Percentiles rank a stretch among this genome's conserved stretches.
Evolutionary conservation across 2,113 vertebrate species (phyloP).

Genomic region (Rhynchomys soricoides): DNA sequence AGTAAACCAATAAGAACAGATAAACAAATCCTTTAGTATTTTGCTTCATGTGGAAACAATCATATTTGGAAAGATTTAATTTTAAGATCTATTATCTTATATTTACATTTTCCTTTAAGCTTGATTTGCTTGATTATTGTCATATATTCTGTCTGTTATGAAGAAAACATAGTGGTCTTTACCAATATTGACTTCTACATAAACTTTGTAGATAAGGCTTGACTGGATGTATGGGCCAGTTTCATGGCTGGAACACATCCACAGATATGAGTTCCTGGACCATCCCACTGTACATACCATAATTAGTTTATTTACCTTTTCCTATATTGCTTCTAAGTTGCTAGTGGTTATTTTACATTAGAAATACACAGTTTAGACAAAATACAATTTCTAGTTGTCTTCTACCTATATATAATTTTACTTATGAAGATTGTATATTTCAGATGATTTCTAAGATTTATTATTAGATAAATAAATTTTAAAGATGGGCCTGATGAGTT

Average conservation of each 20-base stretch:
- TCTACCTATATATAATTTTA: background rate
- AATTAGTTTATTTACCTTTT: background rate
- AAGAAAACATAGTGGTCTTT: background rate
- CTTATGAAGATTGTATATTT: background rate
- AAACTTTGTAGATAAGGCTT: background rate
- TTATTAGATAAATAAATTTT: background rate
- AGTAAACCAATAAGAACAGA: background rate
- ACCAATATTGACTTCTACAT: background rate
- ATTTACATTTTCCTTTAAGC: background rate
- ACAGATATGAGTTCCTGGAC: fast-evolving
- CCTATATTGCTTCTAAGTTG: background rate
- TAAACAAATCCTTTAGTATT: background rate
- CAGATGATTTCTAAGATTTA: background rate
- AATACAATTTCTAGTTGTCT: background rate
- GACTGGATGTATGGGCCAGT: no score
- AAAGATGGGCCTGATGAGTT: background rate
- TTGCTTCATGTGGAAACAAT: background rate
- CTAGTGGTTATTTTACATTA: no score
- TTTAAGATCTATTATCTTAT: no score
- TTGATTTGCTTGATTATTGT: background rate
- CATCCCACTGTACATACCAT: fast-evolving
- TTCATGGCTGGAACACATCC: background rate
- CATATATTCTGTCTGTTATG: background rate
- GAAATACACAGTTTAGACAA: background rate
- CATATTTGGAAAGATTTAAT: background rate